Conservation (phyloP, 1,140 invertebrate species). For the Hylyphantes graminicola region DNA sequence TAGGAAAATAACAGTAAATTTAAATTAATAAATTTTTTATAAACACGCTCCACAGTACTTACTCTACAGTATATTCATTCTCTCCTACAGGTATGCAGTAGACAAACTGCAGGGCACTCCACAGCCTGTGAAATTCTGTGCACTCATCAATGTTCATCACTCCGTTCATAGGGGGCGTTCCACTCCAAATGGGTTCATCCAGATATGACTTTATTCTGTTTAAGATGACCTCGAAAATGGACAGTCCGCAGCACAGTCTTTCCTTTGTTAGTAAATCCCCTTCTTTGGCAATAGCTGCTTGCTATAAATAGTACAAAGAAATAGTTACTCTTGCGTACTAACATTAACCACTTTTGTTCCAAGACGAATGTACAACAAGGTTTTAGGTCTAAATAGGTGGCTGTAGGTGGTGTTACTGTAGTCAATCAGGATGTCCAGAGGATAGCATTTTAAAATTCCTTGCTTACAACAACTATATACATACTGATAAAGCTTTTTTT, state of each 20-base stretch:
- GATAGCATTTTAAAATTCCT: too few relatives aligned
- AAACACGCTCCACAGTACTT: slow-evolving; percentile 71
- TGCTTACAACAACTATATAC: too few relatives aligned
- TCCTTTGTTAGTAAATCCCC: slow-evolving; percentile 96
- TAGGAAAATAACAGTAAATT: too few relatives aligned
- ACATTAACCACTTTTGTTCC: too few relatives aligned
- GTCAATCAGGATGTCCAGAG: too few relatives aligned
- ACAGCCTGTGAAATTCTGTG: slow-evolving; percentile 95
- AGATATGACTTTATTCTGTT: slow-evolving; percentile 86
- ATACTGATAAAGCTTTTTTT: too few relatives aligned
- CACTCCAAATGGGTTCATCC: slow-evolving; percentile 91
- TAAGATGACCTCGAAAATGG: slow-evolving; percentile 91
- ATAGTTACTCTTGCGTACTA: too few relatives aligned
- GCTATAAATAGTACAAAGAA: slow-evolving; percentile 72
- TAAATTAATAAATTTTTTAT: background rate
- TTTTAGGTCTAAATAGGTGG: too few relatives aligned
- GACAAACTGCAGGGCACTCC: slow-evolving; percentile 98
- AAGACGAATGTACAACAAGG: too few relatives aligned
- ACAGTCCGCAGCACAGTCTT: slow-evolving; percentile 96
- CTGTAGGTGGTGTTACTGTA: too few relatives aligned
- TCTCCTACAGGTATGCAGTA: slow-evolving; percentile 98
- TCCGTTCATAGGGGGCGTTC: slow-evolving; percentile 87
- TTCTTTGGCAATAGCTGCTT: slow-evolving; percentile 91
- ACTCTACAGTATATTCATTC: slow-evolving; percentile 97
- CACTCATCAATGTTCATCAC: slow-evolving; percentile 98